Evolutionary conservation across 2,113 vertebrate genomes (phyloP).

Genomic region (Chaenogobius annularis): DNA sequence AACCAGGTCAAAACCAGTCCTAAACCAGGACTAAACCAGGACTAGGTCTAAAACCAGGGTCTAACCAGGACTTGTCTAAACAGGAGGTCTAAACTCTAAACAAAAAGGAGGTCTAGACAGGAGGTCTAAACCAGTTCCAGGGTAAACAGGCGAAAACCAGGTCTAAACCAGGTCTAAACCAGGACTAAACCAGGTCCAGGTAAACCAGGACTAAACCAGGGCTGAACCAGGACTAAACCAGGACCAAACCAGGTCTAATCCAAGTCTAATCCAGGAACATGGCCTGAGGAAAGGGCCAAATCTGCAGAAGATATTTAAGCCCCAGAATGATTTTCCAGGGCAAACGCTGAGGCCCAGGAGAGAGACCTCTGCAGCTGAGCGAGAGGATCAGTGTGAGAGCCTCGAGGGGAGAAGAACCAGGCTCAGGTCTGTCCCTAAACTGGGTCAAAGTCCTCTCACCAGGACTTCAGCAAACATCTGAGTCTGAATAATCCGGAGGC

Average conservation of each 20-base stretch:
- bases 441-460: conserved; percentile 43
- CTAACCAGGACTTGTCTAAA: too few species aligned
- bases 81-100: too few species aligned
- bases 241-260: neutral
- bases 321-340: conserved; percentile 36
- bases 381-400: conserved; percentile 56
- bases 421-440: conserved; percentile 43
- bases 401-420: conserved; percentile 14
- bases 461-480: too few species aligned
- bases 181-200: too few species aligned
- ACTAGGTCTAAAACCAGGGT: neutral
- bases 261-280: neutral
- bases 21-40: too few species aligned
- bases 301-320: conserved; percentile 36
- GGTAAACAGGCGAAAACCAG: too few species aligned
- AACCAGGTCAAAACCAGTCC: too few species aligned
- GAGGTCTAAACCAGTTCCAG: too few species aligned
- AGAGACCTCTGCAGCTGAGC: conserved; percentile 43
- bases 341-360: conserved; percentile 49
- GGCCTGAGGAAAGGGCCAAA: conserved; percentile 24
- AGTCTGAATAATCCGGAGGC: too few species aligned
- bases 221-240: neutral
- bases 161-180: too few species aligned
- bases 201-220: neutral
- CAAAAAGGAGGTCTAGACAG: too few species aligned